These are phyloP conservation scores for Baronia brevicornis DNA, from an alignment of 2,888 invertebrate species.

Conservation along the genomic window DNA sequence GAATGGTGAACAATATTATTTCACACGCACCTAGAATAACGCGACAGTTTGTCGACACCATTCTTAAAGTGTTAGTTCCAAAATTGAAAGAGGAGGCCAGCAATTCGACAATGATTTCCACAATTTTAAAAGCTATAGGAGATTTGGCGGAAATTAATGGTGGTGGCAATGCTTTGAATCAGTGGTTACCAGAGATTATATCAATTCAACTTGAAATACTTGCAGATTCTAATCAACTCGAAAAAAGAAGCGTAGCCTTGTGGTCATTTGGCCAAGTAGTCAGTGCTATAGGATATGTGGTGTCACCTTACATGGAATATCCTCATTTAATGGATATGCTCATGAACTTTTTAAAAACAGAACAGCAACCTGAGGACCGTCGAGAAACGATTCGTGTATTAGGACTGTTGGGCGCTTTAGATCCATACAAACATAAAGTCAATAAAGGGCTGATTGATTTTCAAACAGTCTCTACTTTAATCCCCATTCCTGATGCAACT, in stretches of 20 bases:
- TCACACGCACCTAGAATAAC: conserved; percentile 95
- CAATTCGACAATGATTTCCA: conserved; percentile 93
- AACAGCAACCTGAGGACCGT: conserved; percentile 90
- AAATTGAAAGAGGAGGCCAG: conserved; percentile 92
- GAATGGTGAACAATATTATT: conserved; percentile 95
- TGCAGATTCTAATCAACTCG: conserved; percentile 93
- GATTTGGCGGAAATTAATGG: conserved; percentile 95
- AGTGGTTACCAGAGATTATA: conserved; percentile 92
- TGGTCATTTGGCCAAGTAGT: conserved; percentile 98
- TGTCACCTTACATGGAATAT: conserved; percentile 95
- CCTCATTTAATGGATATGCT: conserved; percentile 94
- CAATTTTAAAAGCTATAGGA: conserved; percentile 93
- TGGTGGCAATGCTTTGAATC: conserved; percentile 88
- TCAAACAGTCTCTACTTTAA: conserved; percentile 86
- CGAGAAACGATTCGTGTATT: conserved; percentile 95
- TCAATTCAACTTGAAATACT: conserved; percentile 94
- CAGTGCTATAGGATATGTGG: conserved; percentile 96
- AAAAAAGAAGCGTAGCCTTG: conserved; percentile 94
- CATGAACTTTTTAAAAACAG: conserved; percentile 95
- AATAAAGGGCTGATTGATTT: conserved; percentile 94
- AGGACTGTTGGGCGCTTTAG: conserved; percentile 95
- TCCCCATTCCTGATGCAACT: conserved; percentile 81
- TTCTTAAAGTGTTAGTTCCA: conserved; percentile 91
- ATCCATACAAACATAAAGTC: conserved; percentile 98
- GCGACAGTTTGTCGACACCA: conserved; percentile 95